Conservation (phyloP, 2,797 vertebrate species). For the Oreonectes daqikongensis region DNA sequence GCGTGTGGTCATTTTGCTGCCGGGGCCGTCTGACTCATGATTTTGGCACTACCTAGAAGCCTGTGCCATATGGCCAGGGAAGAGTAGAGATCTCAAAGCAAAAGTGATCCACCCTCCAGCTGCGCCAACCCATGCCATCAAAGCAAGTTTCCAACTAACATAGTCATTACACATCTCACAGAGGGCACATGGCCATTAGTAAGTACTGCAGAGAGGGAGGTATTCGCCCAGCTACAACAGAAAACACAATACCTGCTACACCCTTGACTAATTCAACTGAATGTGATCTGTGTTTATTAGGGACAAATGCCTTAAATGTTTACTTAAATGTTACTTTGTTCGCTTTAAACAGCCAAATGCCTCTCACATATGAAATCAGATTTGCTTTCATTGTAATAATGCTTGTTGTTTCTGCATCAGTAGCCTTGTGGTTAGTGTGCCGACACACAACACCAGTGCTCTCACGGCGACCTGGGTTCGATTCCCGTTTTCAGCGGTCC, state of each 20-base stretch:
- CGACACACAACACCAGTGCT: no score
- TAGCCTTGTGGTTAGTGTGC: no score
- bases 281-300: conserved; percentile 10
- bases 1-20: conserved; percentile 45
- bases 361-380: conserved; percentile 1
- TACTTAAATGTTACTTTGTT: not conserved
- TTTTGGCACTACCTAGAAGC: conserved; percentile 26
- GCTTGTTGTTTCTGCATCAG: no score
- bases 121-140: conserved; percentile 6
- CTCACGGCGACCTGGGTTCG: no score
- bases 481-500: no score
- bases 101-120: conserved; percentile 24
- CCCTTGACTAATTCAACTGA: conserved; percentile 23
- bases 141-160: conserved; percentile 41
- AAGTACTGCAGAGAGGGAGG: conserved; percentile 8
- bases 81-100: conserved; percentile 31
- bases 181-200: conserved; percentile 34
- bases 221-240: conserved; percentile 2
- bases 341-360: not conserved
- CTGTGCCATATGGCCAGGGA: conserved; percentile 38
- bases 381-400: no score
- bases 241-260: conserved; percentile 22
- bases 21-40: conserved; percentile 38
- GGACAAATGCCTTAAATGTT: conserved; percentile 9
- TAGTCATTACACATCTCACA: conserved; percentile 36